Percentiles rank a stretch among this genome's conserved stretches.
These are phyloP conservation scores for Bhutanitis thaidina DNA, from an alignment of 2,888 invertebrate genomes.

Conservation along the genomic window DNA sequence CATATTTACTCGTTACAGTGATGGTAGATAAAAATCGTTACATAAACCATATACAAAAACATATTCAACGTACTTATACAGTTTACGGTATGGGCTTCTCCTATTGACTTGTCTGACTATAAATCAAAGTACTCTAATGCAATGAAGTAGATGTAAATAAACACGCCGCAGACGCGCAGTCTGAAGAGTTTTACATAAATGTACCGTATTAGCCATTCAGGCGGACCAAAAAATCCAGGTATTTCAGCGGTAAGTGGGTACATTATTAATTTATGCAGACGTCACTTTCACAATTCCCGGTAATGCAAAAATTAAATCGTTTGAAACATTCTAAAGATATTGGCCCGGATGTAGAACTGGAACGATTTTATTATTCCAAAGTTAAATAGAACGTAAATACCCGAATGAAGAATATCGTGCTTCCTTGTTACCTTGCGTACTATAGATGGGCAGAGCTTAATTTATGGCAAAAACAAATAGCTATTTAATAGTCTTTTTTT, in stretches of 20 bases:
- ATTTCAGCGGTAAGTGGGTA: neutral
- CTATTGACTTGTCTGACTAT: constrained; percentile 19
- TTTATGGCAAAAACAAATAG: no score
- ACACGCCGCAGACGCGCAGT: constrained; percentile 50
- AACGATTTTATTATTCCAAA: neutral
- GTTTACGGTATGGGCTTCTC: no score
- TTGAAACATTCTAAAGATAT: constrained; percentile 10
- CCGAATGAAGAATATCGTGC: no score
- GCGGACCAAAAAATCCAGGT: constrained; percentile 11
- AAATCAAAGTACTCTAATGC: constrained; percentile 37
- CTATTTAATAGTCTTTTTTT: no score
- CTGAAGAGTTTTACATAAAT: constrained; percentile 41
- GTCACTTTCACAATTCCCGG: constrained; percentile 6
- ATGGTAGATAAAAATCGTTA: no score
- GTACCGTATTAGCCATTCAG: constrained; percentile 15
- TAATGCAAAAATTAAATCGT: constrained; percentile 1
- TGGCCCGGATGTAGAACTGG: constrained; percentile 1
- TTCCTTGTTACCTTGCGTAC: no score
- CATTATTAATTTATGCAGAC: neutral
- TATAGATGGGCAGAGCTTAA: no score
- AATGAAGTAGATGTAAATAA: constrained; percentile 42
- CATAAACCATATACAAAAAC: neutral
- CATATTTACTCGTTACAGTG: no score
- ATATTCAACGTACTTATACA: neutral
- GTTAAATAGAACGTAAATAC: no score